Conservation (phyloP, 2,797 vertebrate species). For the Cryptoblepharus egeriae region DNA sequence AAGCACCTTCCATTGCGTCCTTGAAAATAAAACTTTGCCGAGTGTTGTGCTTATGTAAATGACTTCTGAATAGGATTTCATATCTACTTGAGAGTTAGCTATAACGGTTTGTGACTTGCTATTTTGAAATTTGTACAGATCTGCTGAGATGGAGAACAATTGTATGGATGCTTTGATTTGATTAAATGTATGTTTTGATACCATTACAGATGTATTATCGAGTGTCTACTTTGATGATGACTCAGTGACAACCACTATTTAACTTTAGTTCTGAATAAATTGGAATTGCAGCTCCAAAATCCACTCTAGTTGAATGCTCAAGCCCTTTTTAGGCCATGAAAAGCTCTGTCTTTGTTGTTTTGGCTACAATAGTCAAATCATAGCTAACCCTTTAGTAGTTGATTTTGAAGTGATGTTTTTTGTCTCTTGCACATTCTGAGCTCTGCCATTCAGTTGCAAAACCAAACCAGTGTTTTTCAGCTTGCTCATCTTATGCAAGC, state of each 20-base stretch:
- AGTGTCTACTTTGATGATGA: not conserved
- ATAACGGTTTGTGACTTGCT: rapidly evolving
- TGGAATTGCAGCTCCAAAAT: not conserved
- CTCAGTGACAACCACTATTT: not conserved
- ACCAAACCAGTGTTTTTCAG: not conserved
- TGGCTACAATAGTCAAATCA: not conserved
- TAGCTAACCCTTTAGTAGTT: not conserved
- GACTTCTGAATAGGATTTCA: rapidly evolving
- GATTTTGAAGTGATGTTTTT: not conserved
- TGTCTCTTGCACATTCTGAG: not conserved
- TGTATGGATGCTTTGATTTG: not conserved
- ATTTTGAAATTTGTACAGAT: not conserved
- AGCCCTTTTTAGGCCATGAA: not conserved
- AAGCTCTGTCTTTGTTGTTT: not conserved
- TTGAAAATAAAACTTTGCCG: slow-evolving; percentile 53
- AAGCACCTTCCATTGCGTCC: slow-evolving; percentile 46
- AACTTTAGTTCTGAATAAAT: not conserved
- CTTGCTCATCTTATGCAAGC: not conserved
- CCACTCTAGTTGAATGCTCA: not conserved
- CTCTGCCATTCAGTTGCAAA: not conserved
- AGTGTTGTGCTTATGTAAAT: not conserved
- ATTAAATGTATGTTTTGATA: not conserved
- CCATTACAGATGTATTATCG: not conserved
- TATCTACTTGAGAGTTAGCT: not conserved
- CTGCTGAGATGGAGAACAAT: not conserved